Percentiles rank a stretch among this genome's conserved stretches.
Conservation (phyloP, 2,888 invertebrate genomes). For the Drosophila aldrichi region DNA sequence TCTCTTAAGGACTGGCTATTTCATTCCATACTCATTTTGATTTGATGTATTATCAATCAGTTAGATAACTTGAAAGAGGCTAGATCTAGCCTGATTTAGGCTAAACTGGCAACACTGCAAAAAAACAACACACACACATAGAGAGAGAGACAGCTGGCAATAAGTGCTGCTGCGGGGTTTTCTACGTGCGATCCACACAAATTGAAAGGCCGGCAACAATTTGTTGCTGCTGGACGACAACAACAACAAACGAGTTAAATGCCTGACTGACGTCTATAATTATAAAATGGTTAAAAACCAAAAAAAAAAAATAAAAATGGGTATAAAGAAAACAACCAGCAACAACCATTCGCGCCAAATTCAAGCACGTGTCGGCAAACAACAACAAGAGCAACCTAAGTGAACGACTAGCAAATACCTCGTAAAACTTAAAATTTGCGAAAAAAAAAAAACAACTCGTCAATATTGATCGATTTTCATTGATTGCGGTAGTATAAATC, state of each 20-base stretch:
- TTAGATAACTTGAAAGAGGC: too few relatives aligned
- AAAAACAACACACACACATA: too few relatives aligned
- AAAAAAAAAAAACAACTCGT: too few relatives aligned
- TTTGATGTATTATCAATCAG: too few relatives aligned
- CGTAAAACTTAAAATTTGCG: background rate
- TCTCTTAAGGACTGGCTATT: too few relatives aligned
- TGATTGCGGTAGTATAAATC: too few relatives aligned
- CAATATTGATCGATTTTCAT: too few relatives aligned
- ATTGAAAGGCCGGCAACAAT: conserved; percentile 71
- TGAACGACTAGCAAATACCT: conserved; percentile 4
- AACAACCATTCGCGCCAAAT: conserved; percentile 60
- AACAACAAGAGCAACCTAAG: background rate
- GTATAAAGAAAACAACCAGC: conserved; percentile 3
- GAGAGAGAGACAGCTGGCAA: conserved; percentile 27
- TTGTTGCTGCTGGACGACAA: conserved; percentile 40
- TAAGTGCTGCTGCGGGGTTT: conserved; percentile 19
- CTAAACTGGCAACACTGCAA: too few relatives aligned
- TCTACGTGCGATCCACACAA: conserved; percentile 70
- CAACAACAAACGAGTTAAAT: conserved; percentile 73
- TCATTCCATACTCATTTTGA: too few relatives aligned
- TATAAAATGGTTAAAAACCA: conserved; percentile 65
- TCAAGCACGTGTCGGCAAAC: conserved; percentile 60
- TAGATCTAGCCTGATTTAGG: too few relatives aligned
- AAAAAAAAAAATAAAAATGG: background rate
- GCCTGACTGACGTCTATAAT: conserved; percentile 81